Evolutionary conservation across 2,797 vertebrate genomes (phyloP), one percentile per base, ranked within the genome.

Genomic region (Lemur catta): DNA sequence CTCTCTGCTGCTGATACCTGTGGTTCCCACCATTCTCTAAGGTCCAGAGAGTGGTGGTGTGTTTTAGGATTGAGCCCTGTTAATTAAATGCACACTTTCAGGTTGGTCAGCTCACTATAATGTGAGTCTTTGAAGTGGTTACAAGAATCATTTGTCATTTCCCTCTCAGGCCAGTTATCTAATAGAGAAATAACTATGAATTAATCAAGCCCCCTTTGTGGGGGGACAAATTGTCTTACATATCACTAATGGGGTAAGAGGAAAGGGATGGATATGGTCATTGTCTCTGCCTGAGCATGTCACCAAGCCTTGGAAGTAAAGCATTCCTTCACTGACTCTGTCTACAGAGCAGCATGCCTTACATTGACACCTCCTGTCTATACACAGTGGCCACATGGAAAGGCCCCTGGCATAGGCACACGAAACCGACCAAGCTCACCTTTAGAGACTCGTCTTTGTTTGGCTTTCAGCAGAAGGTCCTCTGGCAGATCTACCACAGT

Each of bases 41-140:
- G 98, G 97, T 98, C 98, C 97, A 30, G 26, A 14, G 99, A 98
- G 98, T 98, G 95, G 97, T 97, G 94, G 97, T 97, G 99, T 97
- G 99, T 99, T 98, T 99, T 99, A 97, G 99, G 99, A 96, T 99
- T 98, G 98, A 99, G 99, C 75, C 99, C 99, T 96, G 99, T 99
- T 97, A 99, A 99, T 98, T 99, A 99, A 93, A 99, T 99, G 98
- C 99, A 99, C 97, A 99, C 99, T 97, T 99, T 99, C 96, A 99
- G 99, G 98, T 99, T 99, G 96, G 99, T 99, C 97, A 99, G 99
- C 97, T 99, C 99, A 97, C 99, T 98, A 96, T 98, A 98, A 94
- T 98, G 98, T 46, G 98, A 96, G 97, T 98, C 98, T 98, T 98
- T 98, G 97, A 98, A 98, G 97, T 98, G 97, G 98, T 99, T 98